Conservation (phyloP, 1,140 invertebrate species). For the Brachionus koreanus region DNA sequence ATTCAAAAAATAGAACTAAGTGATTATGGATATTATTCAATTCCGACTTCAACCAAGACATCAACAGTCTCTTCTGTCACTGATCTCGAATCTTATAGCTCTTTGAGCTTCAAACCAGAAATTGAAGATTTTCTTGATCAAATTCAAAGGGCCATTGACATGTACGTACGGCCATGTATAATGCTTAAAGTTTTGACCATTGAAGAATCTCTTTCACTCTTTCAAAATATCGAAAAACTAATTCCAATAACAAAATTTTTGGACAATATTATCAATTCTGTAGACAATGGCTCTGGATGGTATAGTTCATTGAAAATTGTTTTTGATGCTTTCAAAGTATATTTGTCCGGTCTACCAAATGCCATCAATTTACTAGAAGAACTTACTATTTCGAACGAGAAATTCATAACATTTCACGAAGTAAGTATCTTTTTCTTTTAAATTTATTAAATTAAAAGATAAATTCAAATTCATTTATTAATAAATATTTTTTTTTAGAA, state of each 20-base stretch:
- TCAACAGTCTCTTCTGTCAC: not conserved
- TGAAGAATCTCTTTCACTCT: not conserved
- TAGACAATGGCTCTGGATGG: not conserved
- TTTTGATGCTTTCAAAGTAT: slow-evolving; percentile 32
- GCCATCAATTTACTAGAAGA: not conserved
- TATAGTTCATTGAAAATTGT: slow-evolving; percentile 14
- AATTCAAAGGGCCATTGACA: slow-evolving; percentile 17
- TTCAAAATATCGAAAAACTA: slow-evolving; percentile 42
- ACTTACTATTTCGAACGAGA: not conserved
- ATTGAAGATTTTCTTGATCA: not conserved
- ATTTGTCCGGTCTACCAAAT: slow-evolving; percentile 20
- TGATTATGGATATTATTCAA: slow-evolving; percentile 38
- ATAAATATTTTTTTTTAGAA: slow-evolving; percentile 30
- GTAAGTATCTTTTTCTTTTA: too few relatives aligned
- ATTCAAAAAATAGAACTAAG: not conserved
- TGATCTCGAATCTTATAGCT: not conserved
- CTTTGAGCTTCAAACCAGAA: not conserved
- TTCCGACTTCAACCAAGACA: slow-evolving; percentile 9
- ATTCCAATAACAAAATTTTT: slow-evolving; percentile 25
- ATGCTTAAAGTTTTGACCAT: slow-evolving; percentile 26
- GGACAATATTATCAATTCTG: not conserved
- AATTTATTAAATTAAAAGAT: too few relatives aligned
- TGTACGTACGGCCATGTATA: slow-evolving; percentile 11
- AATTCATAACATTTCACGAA: not conserved
- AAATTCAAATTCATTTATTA: too few relatives aligned